Conservation (phyloP, 2,888 invertebrate species). For the Caenorhabditis sp. region DNA sequence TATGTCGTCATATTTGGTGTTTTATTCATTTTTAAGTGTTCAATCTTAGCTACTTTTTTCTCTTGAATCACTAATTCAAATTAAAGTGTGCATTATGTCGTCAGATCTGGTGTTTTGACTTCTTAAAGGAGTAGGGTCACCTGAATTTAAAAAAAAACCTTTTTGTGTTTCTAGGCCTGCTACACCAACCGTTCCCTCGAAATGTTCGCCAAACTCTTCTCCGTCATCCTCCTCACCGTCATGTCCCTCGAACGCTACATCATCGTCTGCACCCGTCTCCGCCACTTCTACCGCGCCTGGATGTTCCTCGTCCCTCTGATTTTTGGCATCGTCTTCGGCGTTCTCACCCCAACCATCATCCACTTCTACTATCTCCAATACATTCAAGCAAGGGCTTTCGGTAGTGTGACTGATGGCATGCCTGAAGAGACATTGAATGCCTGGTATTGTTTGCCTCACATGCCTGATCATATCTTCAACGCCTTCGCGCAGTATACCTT, state of each 20-base stretch:
- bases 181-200: constrained; percentile 56
- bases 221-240: constrained; percentile 59
- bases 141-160: not conserved
- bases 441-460: constrained; percentile 43
- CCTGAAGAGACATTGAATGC: constrained; percentile 1
- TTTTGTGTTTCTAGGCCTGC: constrained; percentile 59
- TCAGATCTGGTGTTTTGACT: not conserved
- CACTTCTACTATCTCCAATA: constrained; percentile 48
- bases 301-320: constrained; percentile 53
- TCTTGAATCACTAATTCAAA: too few relatives aligned
- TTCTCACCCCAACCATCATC: constrained; percentile 47
- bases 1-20: too few relatives aligned
- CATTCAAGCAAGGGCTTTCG: constrained; percentile 10
- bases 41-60: too few relatives aligned
- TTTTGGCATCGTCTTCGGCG: constrained; percentile 48
- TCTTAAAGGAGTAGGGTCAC: not conserved
- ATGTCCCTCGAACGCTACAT: constrained; percentile 65
- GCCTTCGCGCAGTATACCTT: constrained; percentile 61
- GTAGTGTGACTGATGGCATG: not conserved
- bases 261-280: constrained; percentile 62
- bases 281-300: constrained; percentile 45
- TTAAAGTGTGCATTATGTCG: too few relatives aligned
- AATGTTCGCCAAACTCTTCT: constrained; percentile 61
- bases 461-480: constrained; percentile 45
- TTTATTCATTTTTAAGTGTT: too few relatives aligned